Evolutionary conservation across 2,113 vertebrate species (phyloP).

Genomic region (Tenebrosternarchus preto): DNA sequence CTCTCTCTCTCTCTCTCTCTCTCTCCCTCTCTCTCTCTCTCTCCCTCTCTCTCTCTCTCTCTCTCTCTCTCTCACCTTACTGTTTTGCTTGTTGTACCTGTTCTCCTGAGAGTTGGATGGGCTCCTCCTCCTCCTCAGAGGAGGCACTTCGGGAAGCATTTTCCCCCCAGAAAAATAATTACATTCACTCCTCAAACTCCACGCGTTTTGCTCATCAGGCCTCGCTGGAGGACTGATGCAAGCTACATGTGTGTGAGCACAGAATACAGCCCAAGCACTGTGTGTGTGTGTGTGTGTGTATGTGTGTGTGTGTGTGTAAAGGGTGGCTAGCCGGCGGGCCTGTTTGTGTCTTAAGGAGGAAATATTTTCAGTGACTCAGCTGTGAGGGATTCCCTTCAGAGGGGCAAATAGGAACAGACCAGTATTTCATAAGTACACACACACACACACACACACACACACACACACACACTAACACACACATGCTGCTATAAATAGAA

Average conservation of each 20-base stretch:
- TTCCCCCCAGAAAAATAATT: slow-evolving; percentile 67
- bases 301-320: slow-evolving; percentile 34
- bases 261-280: background rate
- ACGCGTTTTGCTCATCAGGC: slow-evolving; percentile 49
- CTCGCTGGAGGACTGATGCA: slow-evolving; percentile 65
- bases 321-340: slow-evolving; percentile 63
- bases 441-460: slow-evolving; percentile 31
- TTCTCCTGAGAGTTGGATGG: slow-evolving; percentile 38
- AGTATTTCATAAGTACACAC: slow-evolving; percentile 55
- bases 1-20: background rate
- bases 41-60: background rate
- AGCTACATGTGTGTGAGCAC: slow-evolving; percentile 40
- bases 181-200: slow-evolving; percentile 59
- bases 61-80: no score
- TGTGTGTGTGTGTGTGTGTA: slow-evolving; percentile 27
- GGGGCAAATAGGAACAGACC: slow-evolving; percentile 65
- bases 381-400: slow-evolving; percentile 83
- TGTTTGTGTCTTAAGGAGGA: slow-evolving; percentile 73
- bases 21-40: background rate
- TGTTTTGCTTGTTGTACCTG: background rate
- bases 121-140: background rate
- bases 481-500: slow-evolving; percentile 13
- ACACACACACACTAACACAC: slow-evolving; percentile 28
- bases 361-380: slow-evolving; percentile 81
- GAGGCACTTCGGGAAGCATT: slow-evolving; percentile 57